phyloP scores from a whole-genome alignment of 2,888 invertebrate genomes.

The Drosophila austrosaltans region DNA sequence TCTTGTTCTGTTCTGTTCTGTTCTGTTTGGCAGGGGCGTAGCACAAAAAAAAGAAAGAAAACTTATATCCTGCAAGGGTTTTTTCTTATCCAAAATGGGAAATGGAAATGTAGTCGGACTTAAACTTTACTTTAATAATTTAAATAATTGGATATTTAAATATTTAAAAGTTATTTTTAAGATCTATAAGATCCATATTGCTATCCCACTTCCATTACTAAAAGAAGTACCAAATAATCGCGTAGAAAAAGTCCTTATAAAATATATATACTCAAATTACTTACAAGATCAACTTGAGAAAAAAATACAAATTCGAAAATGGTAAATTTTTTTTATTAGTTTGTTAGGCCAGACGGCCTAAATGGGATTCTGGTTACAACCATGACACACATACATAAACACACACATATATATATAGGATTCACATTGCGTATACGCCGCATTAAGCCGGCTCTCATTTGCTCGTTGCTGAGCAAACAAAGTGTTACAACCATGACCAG shows the following conservation, averaged over 20 bases:
- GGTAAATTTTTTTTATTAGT: not conserved
- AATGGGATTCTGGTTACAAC: not conserved
- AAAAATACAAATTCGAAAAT: too few relatives aligned
- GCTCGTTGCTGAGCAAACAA: conserved; percentile 38
- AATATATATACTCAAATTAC: not conserved
- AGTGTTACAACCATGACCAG: conserved; percentile 31
- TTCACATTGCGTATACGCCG: conserved; percentile 50
- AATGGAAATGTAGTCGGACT: too few relatives aligned
- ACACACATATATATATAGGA: not conserved
- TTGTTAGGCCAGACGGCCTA: not conserved
- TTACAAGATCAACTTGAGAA: too few relatives aligned
- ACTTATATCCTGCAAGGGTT: not conserved
- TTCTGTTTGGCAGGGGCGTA: not conserved
- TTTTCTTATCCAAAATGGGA: too few relatives aligned
- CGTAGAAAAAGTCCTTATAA: too few relatives aligned
- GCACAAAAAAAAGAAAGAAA: not conserved
- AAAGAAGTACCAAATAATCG: too few relatives aligned
- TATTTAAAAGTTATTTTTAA: too few relatives aligned
- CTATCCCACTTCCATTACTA: too few relatives aligned
- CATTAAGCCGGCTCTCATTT: conserved; percentile 22
- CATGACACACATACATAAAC: not conserved
- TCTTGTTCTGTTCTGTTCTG: conserved; percentile 18
- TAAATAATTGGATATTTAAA: too few relatives aligned
- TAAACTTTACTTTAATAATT: too few relatives aligned
- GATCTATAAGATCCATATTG: too few relatives aligned